phyloP scores from a whole-genome alignment of 2,888 invertebrate genomes.

The Epistrophe grossulariae region DNA sequence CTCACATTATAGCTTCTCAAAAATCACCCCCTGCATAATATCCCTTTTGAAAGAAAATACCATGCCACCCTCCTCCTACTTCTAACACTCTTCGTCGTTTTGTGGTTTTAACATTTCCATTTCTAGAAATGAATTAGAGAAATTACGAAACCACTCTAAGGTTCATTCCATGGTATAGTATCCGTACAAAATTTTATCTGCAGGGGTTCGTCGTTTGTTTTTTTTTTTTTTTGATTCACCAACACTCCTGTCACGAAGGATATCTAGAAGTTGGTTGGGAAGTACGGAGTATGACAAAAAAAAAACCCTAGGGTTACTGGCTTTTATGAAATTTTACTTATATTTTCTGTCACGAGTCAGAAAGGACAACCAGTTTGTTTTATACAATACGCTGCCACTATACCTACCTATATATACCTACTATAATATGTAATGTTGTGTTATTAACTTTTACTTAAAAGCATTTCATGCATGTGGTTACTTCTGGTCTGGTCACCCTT shows the following conservation, averaged over 20 bases:
- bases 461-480: slow-evolving; percentile 73
- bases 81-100: slow-evolving; percentile 32
- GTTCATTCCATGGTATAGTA: slow-evolving; percentile 10
- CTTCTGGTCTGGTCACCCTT: slow-evolving; percentile 67
- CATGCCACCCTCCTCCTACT: neutral
- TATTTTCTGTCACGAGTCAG: slow-evolving; percentile 38
- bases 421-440: slow-evolving; percentile 43
- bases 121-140: slow-evolving; percentile 69
- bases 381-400: neutral
- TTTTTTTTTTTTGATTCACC: slow-evolving; percentile 11
- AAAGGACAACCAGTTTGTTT: slow-evolving; percentile 17
- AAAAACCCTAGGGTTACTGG: slow-evolving; percentile 66
- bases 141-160: slow-evolving; percentile 54
- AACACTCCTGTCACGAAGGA: slow-evolving; percentile 6
- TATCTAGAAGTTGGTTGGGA: neutral
- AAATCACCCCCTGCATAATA: slow-evolving; percentile 20
- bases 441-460: slow-evolving; percentile 71
- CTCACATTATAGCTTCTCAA: slow-evolving; percentile 43
- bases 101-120: slow-evolving; percentile 64
- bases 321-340: slow-evolving; percentile 70
- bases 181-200: slow-evolving; percentile 39
- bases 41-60: neutral
- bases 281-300: neutral
- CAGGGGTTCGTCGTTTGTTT: slow-evolving; percentile 28
- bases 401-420: too few relatives aligned